Percentiles rank a stretch among this genome's conserved stretches.
phyloP scores from a whole-genome alignment of 2,888 invertebrate genomes.

The Sarcophaga subvicina region DNA sequence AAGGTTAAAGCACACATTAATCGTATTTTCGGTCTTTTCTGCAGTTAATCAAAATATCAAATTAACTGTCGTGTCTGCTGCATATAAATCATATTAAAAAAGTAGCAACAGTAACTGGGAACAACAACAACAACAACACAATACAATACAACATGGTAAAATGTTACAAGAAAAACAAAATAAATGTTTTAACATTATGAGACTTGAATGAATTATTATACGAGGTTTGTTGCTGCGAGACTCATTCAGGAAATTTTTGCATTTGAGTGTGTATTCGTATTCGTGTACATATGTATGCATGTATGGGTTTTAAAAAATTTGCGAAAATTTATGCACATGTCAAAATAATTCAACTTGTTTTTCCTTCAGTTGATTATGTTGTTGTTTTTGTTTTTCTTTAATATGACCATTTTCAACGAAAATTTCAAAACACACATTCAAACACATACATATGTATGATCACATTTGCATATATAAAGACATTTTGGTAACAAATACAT shows the following conservation, averaged over 20 bases:
- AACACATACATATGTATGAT: not conserved
- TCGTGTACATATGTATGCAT: no score
- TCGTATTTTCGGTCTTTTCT: conserved; percentile 71
- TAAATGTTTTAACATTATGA: conserved; percentile 69
- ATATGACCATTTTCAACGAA: conserved; percentile 36
- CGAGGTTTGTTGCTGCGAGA: conserved; percentile 47
- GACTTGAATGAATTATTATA: conserved; percentile 68
- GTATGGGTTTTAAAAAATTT: conserved; percentile 15
- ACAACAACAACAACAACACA: conserved; percentile 17
- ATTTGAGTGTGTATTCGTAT: not conserved
- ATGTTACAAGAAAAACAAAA: conserved; percentile 68
- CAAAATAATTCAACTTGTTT: conserved; percentile 67
- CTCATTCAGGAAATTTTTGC: conserved; percentile 52
- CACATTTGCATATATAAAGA: conserved; percentile 13
- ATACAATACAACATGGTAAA: conserved; percentile 63
- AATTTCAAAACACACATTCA: not conserved
- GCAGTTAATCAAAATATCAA: conserved; percentile 82
- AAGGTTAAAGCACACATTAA: conserved; percentile 61
- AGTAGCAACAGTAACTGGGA: conserved; percentile 53
- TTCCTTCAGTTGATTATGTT: conserved; percentile 35
- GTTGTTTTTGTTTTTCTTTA: conserved; percentile 63
- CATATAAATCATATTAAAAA: conserved; percentile 79
- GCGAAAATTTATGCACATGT: conserved; percentile 75
- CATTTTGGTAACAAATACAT: conserved; percentile 45
- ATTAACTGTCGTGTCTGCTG: conserved; percentile 82